These are phyloP conservation scores for Dasyprocta punctata DNA, from an alignment of 2,113 vertebrate species.

Conservation along the genomic window DNA sequence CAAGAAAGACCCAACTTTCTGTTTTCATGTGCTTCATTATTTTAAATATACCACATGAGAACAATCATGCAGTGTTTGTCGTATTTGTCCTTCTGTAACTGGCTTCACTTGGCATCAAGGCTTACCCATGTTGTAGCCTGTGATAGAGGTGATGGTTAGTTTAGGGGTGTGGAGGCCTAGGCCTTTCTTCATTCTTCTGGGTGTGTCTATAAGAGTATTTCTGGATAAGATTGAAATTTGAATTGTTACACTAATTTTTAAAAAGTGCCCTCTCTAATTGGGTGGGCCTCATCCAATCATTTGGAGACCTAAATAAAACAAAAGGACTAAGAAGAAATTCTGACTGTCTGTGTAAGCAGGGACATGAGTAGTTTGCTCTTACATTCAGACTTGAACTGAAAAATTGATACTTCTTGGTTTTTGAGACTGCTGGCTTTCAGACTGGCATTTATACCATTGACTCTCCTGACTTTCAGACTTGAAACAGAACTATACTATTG, in stretches of 20 bases:
- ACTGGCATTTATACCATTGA: neutral
- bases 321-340: neutral
- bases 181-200: no score
- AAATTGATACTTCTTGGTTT: neutral
- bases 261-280: neutral
- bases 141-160: no score
- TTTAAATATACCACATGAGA: no score
- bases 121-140: no score
- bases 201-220: neutral
- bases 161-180: no score
- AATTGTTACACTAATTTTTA: neutral
- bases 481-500: neutral
- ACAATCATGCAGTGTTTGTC: no score
- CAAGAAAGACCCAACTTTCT: no score
- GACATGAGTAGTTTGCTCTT: neutral
- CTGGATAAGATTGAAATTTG: neutral
- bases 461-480: neutral
- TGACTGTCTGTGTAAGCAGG: neutral
- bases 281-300: neutral
- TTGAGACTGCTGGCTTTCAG: neutral
- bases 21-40: no score
- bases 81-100: no score
- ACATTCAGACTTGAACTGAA: neutral
- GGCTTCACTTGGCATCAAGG: no score
- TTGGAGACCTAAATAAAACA: neutral